Evolutionary conservation across 2,888 invertebrate species (phyloP), one percentile per base, ranked within the genome.

Genomic region (Drosophila barbarae): DNA sequence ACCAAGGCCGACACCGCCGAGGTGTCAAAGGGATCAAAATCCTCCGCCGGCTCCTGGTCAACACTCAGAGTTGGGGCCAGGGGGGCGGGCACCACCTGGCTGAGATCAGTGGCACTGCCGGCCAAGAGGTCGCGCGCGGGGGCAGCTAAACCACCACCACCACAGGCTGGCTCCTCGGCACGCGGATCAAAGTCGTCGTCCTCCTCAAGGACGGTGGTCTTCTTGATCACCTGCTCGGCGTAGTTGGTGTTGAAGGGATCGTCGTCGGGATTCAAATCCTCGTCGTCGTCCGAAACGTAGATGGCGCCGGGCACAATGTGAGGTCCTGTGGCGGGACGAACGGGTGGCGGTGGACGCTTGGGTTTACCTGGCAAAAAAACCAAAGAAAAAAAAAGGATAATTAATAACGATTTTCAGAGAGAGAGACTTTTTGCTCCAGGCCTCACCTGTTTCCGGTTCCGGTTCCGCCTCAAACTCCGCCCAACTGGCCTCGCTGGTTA

Each of bases 171-270:
- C 86, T 93, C 92, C 53, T 93, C 93, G 15, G 92, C 92, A 2
- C 93, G 89, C n/a, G 93, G 93, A 88, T 93, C 92, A 72, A 93
- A 93, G 73, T 90, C 89, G 59, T 88, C 87, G 87, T 90, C 89
- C 72, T 90, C 88, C 68, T 87, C 87, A 5, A 85, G 78, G 32
- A 78, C 82, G 3, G 86, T 87, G 38, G 55, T 91, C 89, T 86
- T 87, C 47, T 38, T 95, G 53, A 95, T 90, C 47, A 95, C 92
- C 78, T 94, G 93, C 58, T 94, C 94, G 0, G 94, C 95, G 88
- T 95, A 95, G 51, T 94, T 93, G 23, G 96, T 96, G 84, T 96
- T 96, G 82, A 96, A 96, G 0, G 96, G 96, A 91, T 96, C 90
- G 86, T 88, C 88, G 58, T 87, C 96, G 52, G 90, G 90, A 39